Conservation (phyloP, 2,113 vertebrate genomes). For the Rostratula benghalensis region DNA sequence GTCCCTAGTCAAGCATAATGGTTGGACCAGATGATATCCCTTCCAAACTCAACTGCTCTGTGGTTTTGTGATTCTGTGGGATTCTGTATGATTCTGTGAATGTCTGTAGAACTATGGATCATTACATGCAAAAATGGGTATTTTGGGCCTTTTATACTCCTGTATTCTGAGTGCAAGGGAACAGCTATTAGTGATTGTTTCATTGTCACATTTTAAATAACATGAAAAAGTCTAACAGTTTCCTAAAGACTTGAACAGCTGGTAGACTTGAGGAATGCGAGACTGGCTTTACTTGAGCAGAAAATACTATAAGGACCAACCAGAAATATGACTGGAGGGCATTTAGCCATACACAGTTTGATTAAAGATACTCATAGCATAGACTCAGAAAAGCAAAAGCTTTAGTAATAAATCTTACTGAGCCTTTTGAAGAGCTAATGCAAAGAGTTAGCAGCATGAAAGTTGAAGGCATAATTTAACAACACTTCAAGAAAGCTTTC, state of each 20-base stretch:
- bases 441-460: neutral
- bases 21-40: neutral
- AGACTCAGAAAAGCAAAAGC: neutral
- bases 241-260: neutral
- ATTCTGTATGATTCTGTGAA: neutral
- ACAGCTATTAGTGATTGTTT: neutral
- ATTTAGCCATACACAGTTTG: neutral
- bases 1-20: too few species aligned
- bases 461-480: neutral
- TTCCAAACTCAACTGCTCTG: neutral
- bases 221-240: neutral
- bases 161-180: neutral
- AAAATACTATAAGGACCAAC: neutral
- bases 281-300: neutral
- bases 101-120: neutral
- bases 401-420: neutral
- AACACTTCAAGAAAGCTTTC: neutral
- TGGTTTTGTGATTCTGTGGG: neutral
- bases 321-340: neutral
- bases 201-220: neutral
- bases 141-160: neutral
- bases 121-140: neutral
- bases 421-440: neutral
- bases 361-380: slow-evolving; percentile 15
- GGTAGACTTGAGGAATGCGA: neutral